phyloP scores from a whole-genome alignment of 2,797 vertebrate genomes.

The Gymnothorax reevesii region DNA sequence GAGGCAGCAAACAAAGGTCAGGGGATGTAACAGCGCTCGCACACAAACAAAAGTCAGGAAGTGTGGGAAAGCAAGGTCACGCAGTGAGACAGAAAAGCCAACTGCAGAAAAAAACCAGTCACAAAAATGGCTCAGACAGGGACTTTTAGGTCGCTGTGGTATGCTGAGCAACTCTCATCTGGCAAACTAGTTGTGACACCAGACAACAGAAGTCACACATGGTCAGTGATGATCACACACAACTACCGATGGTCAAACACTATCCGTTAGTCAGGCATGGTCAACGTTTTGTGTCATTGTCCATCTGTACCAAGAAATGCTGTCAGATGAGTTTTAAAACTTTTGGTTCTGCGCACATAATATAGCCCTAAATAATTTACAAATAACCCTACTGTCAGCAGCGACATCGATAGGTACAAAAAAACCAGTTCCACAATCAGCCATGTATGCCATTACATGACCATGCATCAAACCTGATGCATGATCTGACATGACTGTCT shows the following conservation, averaged over 20 bases:
- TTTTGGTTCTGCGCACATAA: too few relatives aligned
- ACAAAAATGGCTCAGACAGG: not conserved
- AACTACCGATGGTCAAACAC: not conserved
- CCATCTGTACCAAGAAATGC: too few relatives aligned
- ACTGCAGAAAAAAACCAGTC: not conserved
- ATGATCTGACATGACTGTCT: too few relatives aligned
- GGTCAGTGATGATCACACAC: not conserved
- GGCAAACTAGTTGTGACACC: not conserved
- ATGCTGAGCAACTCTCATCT: not conserved
- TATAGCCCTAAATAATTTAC: too few relatives aligned
- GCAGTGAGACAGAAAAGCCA: not conserved
- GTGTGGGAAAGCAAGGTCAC: not conserved
- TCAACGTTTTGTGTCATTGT: too few relatives aligned
- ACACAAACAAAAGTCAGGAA: not conserved
- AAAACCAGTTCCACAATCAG: too few relatives aligned
- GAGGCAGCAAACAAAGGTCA: slow-evolving; percentile 23
- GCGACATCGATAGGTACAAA: too few relatives aligned
- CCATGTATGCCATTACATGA: too few relatives aligned
- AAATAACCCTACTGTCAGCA: too few relatives aligned
- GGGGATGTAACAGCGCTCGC: slow-evolving; percentile 19
- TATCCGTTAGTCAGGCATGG: too few relatives aligned
- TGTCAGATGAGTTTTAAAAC: too few relatives aligned
- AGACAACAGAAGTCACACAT: not conserved
- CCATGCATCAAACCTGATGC: too few relatives aligned
- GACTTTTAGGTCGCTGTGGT: not conserved